A percentile compares a stretch with the other conserved stretches of the same genome.
Evolutionary conservation across 2,888 invertebrate species (phyloP).

Genomic region (Hyppa rectilinea): DNA sequence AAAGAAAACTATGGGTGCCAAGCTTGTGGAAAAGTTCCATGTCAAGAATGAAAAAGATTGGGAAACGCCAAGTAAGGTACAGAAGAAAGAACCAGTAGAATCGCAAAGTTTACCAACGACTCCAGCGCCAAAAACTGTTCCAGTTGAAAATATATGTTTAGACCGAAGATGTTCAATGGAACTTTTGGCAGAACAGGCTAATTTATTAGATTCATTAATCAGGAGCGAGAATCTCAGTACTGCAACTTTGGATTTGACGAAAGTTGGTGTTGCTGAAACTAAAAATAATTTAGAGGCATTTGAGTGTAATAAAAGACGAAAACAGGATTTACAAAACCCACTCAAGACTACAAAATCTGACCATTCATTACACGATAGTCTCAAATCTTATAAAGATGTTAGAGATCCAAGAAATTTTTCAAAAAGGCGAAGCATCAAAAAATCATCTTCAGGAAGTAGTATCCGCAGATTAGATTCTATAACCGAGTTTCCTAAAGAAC

Average conservation of each 20-base stretch:
- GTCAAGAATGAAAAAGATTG: constrained; percentile 89
- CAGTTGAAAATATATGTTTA: constrained; percentile 73
- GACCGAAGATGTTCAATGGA: constrained; percentile 91
- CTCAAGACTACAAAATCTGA: constrained; percentile 87
- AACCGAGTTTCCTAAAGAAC: constrained; percentile 84
- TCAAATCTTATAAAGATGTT: constrained; percentile 74
- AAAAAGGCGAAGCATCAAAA: constrained; percentile 84
- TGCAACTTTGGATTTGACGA: constrained; percentile 84
- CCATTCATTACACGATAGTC: constrained; percentile 82
- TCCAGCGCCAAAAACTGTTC: constrained; percentile 51
- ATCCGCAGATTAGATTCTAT: constrained; percentile 87
- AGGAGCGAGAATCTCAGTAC: constrained; percentile 89
- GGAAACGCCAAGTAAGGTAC: constrained; percentile 50
- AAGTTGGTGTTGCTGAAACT: constrained; percentile 79
- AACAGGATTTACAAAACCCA: constrained; percentile 72
- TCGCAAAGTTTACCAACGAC: constrained; percentile 60
- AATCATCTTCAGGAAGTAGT: constrained; percentile 85
- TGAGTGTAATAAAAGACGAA: constrained; percentile 67
- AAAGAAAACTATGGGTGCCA: constrained; percentile 93
- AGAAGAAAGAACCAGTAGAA: constrained; percentile 38
- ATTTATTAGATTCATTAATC: constrained; percentile 88
- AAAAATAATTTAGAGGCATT: constrained; percentile 60
- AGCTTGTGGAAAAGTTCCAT: constrained; percentile 94
- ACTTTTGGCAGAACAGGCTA: constrained; percentile 90
- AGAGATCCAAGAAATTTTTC: constrained; percentile 67